Evolutionary conservation across 2,797 vertebrate species (phyloP).

Genomic region (Catharus ustulatus): DNA sequence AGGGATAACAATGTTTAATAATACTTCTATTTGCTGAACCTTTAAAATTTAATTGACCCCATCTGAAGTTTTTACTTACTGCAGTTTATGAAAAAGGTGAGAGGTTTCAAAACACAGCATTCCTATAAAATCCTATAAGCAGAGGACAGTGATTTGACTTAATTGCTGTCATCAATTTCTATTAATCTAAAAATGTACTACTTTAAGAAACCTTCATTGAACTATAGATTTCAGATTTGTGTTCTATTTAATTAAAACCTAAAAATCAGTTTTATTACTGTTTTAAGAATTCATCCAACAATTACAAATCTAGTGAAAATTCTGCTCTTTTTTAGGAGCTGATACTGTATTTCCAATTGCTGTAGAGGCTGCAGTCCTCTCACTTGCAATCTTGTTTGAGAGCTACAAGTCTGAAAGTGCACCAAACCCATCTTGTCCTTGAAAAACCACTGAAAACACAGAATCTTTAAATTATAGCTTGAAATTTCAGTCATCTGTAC

Average conservation of each 20-base stretch:
- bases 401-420: background rate
- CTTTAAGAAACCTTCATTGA: background rate
- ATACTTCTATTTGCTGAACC: background rate
- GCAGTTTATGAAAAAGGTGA: background rate
- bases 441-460: background rate
- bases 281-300: background rate
- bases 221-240: background rate
- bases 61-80: background rate
- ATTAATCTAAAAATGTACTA: background rate
- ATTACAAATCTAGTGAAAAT: background rate
- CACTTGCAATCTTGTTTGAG: background rate
- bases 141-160: background rate
- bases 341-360: background rate
- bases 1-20: background rate
- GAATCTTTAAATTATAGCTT: background rate
- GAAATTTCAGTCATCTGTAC: background rate
- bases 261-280: background rate
- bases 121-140: background rate
- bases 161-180: background rate
- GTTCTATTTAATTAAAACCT: background rate
- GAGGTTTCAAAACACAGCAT: background rate
- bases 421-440: background rate
- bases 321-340: accelerated
- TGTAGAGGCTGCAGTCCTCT: background rate
- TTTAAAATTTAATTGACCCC: background rate